phyloP scores from a whole-genome alignment of 2,888 invertebrate species.

The Pheosia tremula region DNA sequence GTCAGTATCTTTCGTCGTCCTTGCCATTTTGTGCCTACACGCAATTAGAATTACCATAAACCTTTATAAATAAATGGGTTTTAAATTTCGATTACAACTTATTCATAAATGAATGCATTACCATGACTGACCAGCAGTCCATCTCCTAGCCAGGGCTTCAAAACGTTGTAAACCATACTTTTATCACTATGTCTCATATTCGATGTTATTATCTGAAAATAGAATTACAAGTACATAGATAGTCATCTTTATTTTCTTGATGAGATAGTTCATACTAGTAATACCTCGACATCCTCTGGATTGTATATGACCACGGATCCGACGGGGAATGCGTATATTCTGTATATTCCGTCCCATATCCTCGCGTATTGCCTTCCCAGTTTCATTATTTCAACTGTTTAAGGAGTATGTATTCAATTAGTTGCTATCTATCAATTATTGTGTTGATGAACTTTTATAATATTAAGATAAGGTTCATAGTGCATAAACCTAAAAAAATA shows the following conservation, averaged over 20 bases:
- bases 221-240: no score
- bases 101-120: conserved; percentile 26
- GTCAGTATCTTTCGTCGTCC: conserved; percentile 84
- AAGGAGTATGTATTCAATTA: not conserved
- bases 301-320: conserved; percentile 24
- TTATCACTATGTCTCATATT: conserved; percentile 79
- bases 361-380: conserved; percentile 42
- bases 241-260: no score
- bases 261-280: conserved; percentile 1
- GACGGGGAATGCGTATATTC: conserved; percentile 50
- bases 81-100: not conserved
- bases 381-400: conserved; percentile 51
- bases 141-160: conserved; percentile 81
- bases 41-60: conserved; percentile 3
- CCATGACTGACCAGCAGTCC: conserved; percentile 79
- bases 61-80: no score
- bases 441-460: no score
- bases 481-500: no score
- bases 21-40: conserved; percentile 84
- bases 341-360: conserved; percentile 51
- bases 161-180: conserved; percentile 71
- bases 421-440: no score
- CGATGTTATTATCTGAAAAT: conserved; percentile 73
- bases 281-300: conserved; percentile 33
- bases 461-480: no score